Conservation (phyloP, 2,888 invertebrate species). For the Iselma pallidipennis region DNA sequence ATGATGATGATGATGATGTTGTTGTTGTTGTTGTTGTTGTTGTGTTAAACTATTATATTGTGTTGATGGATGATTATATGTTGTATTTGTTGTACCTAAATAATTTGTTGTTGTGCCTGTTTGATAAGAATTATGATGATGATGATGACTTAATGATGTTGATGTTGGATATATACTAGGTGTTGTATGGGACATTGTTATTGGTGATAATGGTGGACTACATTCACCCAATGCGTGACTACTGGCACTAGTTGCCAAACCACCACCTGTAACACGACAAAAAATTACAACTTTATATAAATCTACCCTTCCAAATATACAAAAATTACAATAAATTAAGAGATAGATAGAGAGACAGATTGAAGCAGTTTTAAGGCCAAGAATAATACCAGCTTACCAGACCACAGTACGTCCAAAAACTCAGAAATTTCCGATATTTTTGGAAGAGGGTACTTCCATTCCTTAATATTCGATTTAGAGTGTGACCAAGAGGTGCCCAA, state of each 20-base stretch:
- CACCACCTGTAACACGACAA: conserved; percentile 53
- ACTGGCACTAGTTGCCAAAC: conserved; percentile 70
- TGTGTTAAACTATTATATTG: conserved; percentile 47
- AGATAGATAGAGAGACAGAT: neutral
- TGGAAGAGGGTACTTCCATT: too few species aligned
- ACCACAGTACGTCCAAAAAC: too few species aligned
- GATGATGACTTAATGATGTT: conserved; percentile 57
- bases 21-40: conserved; percentile 46
- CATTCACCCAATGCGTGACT: conserved; percentile 71
- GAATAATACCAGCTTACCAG: neutral
- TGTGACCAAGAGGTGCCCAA: too few species aligned
- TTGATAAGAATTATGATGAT: conserved; percentile 56
- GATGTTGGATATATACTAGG: conserved; percentile 60
- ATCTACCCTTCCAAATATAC: too few species aligned
- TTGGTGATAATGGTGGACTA: conserved; percentile 61
- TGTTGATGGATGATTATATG: conserved; percentile 8
- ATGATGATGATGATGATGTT: conserved; percentile 45
- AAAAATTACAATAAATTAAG: neutral
- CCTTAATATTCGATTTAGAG: too few species aligned
- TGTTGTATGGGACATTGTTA: conserved; percentile 57
- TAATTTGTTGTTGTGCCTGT: conserved; percentile 38
- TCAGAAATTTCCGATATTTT: too few species aligned
- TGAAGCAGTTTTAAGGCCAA: neutral
- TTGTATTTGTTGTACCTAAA: conserved; percentile 31
- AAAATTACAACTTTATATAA: too few species aligned